Percentiles rank a stretch among this genome's conserved stretches.
These are phyloP conservation scores for Hassar affinis DNA, from an alignment of 2,113 vertebrate species.

Conservation along the genomic window DNA sequence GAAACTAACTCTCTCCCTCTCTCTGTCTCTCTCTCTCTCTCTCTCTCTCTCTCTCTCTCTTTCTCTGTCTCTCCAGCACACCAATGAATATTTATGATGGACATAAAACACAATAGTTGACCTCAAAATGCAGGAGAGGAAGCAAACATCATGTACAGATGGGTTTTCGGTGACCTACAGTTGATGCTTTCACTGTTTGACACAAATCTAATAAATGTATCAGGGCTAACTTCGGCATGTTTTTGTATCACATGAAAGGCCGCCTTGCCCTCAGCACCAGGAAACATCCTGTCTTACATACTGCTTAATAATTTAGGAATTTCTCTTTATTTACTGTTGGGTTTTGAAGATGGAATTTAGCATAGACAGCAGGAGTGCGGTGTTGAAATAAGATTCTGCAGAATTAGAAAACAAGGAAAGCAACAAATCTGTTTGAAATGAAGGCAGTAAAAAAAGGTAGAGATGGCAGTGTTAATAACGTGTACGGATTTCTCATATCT, in stretches of 20 bases:
- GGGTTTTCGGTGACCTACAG: slow-evolving; percentile 9
- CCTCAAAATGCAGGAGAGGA: slow-evolving; percentile 31
- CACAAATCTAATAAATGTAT: slow-evolving; percentile 1
- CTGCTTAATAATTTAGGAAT: background rate
- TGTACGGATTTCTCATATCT: too few relatives aligned
- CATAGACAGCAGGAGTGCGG: background rate
- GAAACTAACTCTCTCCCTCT: too few relatives aligned
- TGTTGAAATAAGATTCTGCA: background rate
- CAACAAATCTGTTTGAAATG: background rate
- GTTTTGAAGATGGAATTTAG: background rate
- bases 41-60: background rate
- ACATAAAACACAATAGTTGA: slow-evolving; percentile 29
- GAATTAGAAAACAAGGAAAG: background rate
- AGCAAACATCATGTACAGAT: slow-evolving; percentile 20
- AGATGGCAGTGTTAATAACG: background rate
- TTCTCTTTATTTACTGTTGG: background rate
- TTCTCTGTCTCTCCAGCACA: background rate
- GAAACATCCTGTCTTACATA: background rate
- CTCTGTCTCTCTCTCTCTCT: background rate
- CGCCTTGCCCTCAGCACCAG: background rate
- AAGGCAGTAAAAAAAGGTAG: background rate
- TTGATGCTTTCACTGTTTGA: slow-evolving; percentile 2
- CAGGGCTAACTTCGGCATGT: background rate
- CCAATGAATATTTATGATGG: slow-evolving; percentile 40
- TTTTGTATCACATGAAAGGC: background rate